Evolutionary conservation across 2,797 vertebrate genomes (phyloP).

Genomic region (Gastrophryne carolinensis): DNA sequence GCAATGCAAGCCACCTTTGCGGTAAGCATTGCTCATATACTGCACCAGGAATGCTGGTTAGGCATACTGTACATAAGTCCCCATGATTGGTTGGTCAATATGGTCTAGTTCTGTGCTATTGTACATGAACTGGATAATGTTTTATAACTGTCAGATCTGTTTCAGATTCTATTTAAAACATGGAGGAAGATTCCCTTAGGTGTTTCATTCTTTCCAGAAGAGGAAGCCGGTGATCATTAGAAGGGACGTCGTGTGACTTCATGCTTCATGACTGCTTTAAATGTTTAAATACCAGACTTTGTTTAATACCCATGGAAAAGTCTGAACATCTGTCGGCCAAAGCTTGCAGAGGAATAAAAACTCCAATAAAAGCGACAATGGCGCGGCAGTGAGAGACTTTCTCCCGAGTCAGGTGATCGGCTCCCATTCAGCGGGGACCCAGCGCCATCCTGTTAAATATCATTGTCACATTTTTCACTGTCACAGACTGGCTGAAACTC

Average conservation of each 20-base stretch:
- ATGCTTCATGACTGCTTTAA: conserved; percentile 25
- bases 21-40: no score
- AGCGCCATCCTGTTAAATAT: conserved; percentile 63
- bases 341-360: conserved; percentile 1
- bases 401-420: conserved; percentile 61
- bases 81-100: no score
- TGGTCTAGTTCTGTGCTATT: no score
- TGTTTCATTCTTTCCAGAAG: not conserved
- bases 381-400: conserved; percentile 20
- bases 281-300: conserved; percentile 51
- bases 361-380: conserved; percentile 29
- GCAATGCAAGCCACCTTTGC: no score
- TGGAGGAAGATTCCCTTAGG: not conserved
- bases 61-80: no score
- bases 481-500: conserved; percentile 69
- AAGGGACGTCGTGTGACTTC: conserved; percentile 3
- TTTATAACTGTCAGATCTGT: no score
- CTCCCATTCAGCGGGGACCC: conserved; percentile 57
- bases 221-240: conserved; percentile 12
- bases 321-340: conserved; percentile 38
- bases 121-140: no score
- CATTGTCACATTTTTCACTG: conserved; percentile 84
- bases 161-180: no score
- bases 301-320: conserved; percentile 39
- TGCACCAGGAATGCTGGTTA: no score